phyloP scores from a whole-genome alignment of 2,797 vertebrate species.

The Mus caroli region DNA sequence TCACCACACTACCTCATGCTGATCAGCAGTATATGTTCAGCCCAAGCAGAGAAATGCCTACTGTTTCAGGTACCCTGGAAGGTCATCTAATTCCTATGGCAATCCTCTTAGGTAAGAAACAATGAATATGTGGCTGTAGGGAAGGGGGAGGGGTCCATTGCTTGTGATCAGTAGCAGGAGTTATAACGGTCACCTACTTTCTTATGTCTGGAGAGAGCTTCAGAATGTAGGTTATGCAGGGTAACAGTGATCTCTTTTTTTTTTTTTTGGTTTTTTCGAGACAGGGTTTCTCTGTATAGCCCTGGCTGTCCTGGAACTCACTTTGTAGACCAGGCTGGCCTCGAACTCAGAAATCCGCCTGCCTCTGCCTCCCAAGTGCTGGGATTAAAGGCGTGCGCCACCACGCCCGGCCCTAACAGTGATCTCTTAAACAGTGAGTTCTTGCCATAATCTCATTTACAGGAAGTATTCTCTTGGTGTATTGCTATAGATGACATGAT shows the following conservation, averaged over 20 bases:
- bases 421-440: neutral
- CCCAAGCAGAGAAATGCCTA: conserved; percentile 85
- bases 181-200: conserved; percentile 3
- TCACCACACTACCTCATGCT: conserved; percentile 61
- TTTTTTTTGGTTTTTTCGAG: no score
- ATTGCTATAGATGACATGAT: conserved; percentile 17
- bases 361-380: no score
- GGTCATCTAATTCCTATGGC: conserved; percentile 92
- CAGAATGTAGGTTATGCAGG: neutral
- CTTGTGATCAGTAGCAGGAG: neutral
- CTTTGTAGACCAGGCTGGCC: no score
- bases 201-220: neutral
- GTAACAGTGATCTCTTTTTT: neutral
- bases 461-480: conserved; percentile 31
- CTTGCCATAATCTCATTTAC: neutral
- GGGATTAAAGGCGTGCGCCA: no score
- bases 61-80: conserved; percentile 84
- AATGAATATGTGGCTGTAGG: neutral
- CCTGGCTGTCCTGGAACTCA: no score
- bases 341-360: no score
- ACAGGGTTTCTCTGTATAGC: no score
- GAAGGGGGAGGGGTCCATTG: neutral
- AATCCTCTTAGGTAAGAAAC: conserved; percentile 93
- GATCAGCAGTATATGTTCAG: conserved; percentile 87
- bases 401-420: no score